These are phyloP conservation scores for Doryteuthis pealeii DNA, from an alignment of 1,140 invertebrate genomes.

Conservation along the genomic window DNA sequence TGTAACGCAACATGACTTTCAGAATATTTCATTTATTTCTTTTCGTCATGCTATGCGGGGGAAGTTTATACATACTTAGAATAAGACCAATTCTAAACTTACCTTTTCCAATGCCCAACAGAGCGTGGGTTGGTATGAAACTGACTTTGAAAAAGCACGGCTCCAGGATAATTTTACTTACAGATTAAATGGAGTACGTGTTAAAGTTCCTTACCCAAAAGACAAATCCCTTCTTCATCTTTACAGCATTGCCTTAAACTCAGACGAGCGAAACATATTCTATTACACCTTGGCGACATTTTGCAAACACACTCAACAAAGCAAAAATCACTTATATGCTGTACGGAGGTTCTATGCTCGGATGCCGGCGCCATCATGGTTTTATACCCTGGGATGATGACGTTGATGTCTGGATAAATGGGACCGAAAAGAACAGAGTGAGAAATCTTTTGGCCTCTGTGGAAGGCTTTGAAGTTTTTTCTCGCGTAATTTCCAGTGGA, in stretches of 20 bases:
- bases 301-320: slow-evolving; percentile 25
- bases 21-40: no score
- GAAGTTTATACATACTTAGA: not conserved
- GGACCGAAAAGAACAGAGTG: slow-evolving; percentile 26
- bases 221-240: not conserved
- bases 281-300: slow-evolving; percentile 27
- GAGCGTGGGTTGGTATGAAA: not conserved
- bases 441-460: slow-evolving; percentile 20
- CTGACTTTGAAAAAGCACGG: not conserved
- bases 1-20: no score
- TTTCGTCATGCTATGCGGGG: not conserved
- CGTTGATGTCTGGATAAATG: slow-evolving; percentile 28
- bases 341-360: slow-evolving; percentile 30
- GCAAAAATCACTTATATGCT: slow-evolving; percentile 24
- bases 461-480: slow-evolving; percentile 17
- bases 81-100: not conserved
- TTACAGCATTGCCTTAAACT: not conserved
- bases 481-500: slow-evolving; percentile 29
- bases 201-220: not conserved
- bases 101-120: not conserved
- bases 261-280: slow-evolving; percentile 22
- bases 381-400: slow-evolving; percentile 38
- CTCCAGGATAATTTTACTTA: not conserved
- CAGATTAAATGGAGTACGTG: not conserved
- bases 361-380: slow-evolving; percentile 31